Conservation (phyloP, 2,113 vertebrate species). For the Otolemur garnettii region DNA sequence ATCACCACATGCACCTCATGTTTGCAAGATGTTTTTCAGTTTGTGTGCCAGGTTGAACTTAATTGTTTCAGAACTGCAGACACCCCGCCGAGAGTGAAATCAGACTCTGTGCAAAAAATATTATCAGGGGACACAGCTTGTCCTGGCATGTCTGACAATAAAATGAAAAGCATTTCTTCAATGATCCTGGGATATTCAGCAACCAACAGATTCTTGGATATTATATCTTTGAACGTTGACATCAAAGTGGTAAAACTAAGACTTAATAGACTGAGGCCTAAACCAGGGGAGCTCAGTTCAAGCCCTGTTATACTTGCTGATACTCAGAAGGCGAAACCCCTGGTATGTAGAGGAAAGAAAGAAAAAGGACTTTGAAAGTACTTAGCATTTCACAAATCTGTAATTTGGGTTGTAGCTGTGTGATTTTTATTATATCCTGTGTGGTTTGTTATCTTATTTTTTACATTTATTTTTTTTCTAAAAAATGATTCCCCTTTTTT, state of each 20-base stretch:
- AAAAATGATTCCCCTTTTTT: not conserved
- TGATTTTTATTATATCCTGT: not conserved
- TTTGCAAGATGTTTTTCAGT: constrained; percentile 48
- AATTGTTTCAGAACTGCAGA: constrained; percentile 71
- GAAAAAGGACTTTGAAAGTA: not conserved
- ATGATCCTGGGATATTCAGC: not conserved
- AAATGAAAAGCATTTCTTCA: constrained; percentile 64
- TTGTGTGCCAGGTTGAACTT: constrained; percentile 58
- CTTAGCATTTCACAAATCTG: not conserved
- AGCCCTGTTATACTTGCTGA: not conserved
- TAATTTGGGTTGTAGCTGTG: constrained; percentile 2
- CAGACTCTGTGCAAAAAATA: constrained; percentile 58
- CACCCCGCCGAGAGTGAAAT: constrained; percentile 52
- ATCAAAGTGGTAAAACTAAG: not conserved
- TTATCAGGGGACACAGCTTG: constrained; percentile 9
- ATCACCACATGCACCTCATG: constrained; percentile 49
- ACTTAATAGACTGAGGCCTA: not conserved
- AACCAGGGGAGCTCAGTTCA: not conserved
- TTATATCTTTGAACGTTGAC: not conserved
- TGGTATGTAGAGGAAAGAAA: not conserved
- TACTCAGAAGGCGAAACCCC: not conserved
- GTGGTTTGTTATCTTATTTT: not conserved
- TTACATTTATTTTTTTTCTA: not conserved
- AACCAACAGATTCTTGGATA: not conserved
- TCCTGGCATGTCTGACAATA: constrained; percentile 8